Percentiles rank a stretch among this genome's conserved stretches.
Evolutionary conservation across 2,113 vertebrate species (phyloP).

Genomic region (Copsychus sechellarum): DNA sequence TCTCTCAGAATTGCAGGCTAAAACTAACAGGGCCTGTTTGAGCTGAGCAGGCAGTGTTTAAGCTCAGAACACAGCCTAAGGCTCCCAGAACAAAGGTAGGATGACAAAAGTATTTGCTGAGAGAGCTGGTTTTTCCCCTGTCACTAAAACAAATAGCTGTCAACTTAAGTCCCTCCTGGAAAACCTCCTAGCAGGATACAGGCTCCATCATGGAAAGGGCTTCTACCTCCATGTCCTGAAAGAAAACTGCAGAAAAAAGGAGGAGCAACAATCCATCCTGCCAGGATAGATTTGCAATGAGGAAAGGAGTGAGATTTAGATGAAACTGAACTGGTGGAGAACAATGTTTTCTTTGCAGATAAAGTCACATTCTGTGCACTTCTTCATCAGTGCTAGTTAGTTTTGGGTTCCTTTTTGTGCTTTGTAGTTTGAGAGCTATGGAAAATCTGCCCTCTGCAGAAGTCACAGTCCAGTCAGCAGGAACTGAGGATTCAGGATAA

Average conservation of each 20-base stretch:
- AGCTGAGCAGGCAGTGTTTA: background rate
- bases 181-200: background rate
- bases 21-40: background rate
- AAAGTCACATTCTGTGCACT: background rate
- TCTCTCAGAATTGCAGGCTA: background rate
- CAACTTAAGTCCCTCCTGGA: background rate
- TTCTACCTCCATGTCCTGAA: background rate
- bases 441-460: background rate
- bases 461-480: background rate
- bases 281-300: background rate
- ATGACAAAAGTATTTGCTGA: background rate
- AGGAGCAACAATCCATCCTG: background rate
- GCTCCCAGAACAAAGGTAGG: background rate
- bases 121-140: background rate
- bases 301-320: background rate
- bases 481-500: background rate
- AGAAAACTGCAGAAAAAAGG: background rate
- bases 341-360: background rate
- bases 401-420: background rate
- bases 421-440: background rate
- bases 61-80: background rate
- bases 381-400: background rate
- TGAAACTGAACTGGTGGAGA: background rate
- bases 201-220: background rate
- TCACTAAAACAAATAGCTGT: background rate